Evolutionary conservation across 2,113 vertebrate genomes (phyloP).

Genomic region (Macquaria australasica): DNA sequence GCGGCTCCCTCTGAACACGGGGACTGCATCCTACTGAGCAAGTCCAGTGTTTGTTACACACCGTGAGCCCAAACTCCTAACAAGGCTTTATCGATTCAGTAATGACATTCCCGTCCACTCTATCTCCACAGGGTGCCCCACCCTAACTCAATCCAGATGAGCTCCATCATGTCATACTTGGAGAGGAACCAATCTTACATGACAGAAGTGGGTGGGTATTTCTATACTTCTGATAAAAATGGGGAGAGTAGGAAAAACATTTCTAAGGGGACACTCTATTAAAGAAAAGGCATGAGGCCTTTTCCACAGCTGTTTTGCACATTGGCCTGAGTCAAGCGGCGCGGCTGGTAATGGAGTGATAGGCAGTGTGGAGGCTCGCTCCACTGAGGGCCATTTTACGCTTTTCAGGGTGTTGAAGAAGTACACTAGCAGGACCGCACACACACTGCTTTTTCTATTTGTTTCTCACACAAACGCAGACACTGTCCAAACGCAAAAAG

Average conservation of each 20-base stretch:
- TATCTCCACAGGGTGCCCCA: constrained; percentile 85
- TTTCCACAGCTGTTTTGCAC: constrained; percentile 88
- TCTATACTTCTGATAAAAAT: constrained; percentile 87
- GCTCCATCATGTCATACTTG: constrained; percentile 88
- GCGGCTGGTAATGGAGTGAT: constrained; percentile 82
- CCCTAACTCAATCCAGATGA: constrained; percentile 89
- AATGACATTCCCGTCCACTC: constrained; percentile 83
- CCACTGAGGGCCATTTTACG: constrained; percentile 76
- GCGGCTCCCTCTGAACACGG: constrained; percentile 26
- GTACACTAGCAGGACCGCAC: constrained; percentile 74
- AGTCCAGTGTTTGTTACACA: constrained; percentile 55
- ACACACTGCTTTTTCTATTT: constrained; percentile 56
- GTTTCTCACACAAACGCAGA: constrained; percentile 56
- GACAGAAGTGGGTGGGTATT: constrained; percentile 88
- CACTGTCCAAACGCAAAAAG: neutral
- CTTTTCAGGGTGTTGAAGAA: constrained; percentile 79
- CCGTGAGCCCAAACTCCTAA: constrained; percentile 70
- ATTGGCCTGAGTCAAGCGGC: constrained; percentile 77
- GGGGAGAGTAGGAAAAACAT: constrained; percentile 84
- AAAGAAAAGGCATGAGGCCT: constrained; percentile 83
- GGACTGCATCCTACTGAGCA: constrained; percentile 14
- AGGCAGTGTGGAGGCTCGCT: constrained; percentile 75
- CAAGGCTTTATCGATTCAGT: constrained; percentile 82
- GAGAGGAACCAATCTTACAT: constrained; percentile 87
- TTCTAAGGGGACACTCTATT: constrained; percentile 85